These are phyloP conservation scores for Cebus imitator DNA, from an alignment of 2,113 vertebrate genomes.

Conservation along the genomic window DNA sequence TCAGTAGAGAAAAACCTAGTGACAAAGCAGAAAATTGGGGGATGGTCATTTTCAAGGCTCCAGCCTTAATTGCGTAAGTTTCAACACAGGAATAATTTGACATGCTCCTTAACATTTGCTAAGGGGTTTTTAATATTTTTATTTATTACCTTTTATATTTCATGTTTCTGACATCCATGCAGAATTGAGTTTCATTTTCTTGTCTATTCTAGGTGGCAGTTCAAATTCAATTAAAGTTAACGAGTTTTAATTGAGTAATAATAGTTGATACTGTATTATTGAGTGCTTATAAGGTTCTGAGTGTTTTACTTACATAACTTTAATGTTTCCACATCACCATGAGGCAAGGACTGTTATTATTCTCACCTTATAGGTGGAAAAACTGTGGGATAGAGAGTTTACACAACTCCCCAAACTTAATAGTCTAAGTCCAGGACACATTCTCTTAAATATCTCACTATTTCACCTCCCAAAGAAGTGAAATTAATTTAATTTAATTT, in stretches of 20 bases:
- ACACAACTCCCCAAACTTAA: background rate
- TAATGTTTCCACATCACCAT: background rate
- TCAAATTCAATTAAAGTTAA: slow-evolving; percentile 61
- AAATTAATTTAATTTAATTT: too few relatives aligned
- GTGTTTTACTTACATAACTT: background rate
- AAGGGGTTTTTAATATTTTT: slow-evolving; percentile 51
- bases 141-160: slow-evolving; percentile 62
- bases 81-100: background rate
- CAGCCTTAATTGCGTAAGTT: background rate
- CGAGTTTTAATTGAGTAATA: slow-evolving; percentile 56
- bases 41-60: slow-evolving; percentile 75
- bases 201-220: slow-evolving; percentile 27
- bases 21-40: slow-evolving; percentile 80
- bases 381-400: background rate
- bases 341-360: background rate
- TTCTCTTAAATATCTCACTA: background rate
- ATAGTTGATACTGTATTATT: background rate
- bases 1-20: slow-evolving; percentile 76
- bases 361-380: background rate
- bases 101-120: slow-evolving; percentile 46
- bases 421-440: background rate
- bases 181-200: slow-evolving; percentile 56
- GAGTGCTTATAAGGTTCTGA: background rate
- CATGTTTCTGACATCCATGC: slow-evolving; percentile 59
- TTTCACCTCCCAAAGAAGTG: background rate